A percentile compares a stretch with the other conserved stretches of the same genome.
These are phyloP conservation scores for Limnephilus auricula DNA, from an alignment of 2,888 invertebrate species.

Conservation along the genomic window DNA sequence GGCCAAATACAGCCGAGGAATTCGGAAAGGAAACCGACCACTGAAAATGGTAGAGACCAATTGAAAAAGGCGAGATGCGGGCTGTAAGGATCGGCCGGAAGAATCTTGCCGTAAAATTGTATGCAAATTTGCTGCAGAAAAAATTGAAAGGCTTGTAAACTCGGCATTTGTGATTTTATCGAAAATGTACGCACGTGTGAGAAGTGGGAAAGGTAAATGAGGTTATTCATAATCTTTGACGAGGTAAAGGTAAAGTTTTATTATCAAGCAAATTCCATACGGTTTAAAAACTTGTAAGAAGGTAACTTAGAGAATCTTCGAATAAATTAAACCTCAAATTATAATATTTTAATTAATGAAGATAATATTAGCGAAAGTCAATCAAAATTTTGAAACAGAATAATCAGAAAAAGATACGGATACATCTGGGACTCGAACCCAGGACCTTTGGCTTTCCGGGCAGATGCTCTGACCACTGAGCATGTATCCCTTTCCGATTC, in stretches of 20 bases:
- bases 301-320: background rate
- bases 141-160: background rate
- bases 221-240: background rate
- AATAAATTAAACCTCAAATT: no score
- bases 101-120: background rate
- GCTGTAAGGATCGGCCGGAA: background rate
- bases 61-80: background rate
- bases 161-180: background rate
- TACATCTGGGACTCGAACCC: no score
- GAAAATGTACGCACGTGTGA: background rate
- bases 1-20: background rate
- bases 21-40: constrained; percentile 11
- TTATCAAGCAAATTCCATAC: background rate
- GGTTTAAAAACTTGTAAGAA: background rate
- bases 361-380: no score
- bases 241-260: background rate
- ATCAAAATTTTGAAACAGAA: no score
- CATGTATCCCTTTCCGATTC: no score
- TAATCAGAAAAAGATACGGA: no score
- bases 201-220: background rate
- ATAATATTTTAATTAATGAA: no score
- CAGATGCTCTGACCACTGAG: no score
- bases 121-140: background rate
- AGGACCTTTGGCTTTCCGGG: no score
- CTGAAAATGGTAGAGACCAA: background rate